phyloP scores from a whole-genome alignment of 2,888 invertebrate genomes.

The Heliconius charithonia region DNA sequence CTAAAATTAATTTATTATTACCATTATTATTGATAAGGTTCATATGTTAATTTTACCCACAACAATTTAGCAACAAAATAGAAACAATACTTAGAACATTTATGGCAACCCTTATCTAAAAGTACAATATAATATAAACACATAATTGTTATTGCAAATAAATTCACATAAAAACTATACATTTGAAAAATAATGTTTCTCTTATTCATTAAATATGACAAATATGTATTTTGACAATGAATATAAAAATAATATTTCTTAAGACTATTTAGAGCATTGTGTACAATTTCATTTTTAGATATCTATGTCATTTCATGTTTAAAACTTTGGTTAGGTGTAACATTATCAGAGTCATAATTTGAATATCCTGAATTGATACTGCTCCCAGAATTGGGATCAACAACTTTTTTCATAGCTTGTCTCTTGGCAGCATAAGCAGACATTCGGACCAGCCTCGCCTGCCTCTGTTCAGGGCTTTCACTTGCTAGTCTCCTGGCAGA shows the following conservation, averaged over 20 bases:
- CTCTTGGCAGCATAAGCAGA: slow-evolving; percentile 75
- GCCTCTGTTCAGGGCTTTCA: slow-evolving; percentile 72
- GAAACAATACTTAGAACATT: not conserved
- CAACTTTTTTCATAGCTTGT: slow-evolving; percentile 65
- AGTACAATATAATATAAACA: not conserved
- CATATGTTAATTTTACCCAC: not conserved
- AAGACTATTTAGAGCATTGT: slow-evolving; percentile 6
- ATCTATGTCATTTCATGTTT: slow-evolving; percentile 31
- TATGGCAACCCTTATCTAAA: slow-evolving; percentile 13
- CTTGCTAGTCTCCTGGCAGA: slow-evolving; percentile 73
- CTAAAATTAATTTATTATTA: not conserved
- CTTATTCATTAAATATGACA: slow-evolving; percentile 35
- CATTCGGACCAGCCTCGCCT: slow-evolving; percentile 69
- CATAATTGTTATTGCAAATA: slow-evolving; percentile 12
- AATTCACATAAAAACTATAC: slow-evolving; percentile 2
- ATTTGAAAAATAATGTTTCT: slow-evolving; percentile 30
- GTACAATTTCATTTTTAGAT: slow-evolving; percentile 10
- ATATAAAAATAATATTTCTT: slow-evolving; percentile 46
- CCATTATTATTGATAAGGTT: not conserved
- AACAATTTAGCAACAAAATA: slow-evolving; percentile 1
- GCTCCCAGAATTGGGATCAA: slow-evolving; percentile 25
- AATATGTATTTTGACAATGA: slow-evolving; percentile 18
- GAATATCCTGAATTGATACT: slow-evolving; percentile 16
- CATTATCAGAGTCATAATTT: slow-evolving; percentile 25
- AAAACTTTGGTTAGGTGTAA: slow-evolving; percentile 56